These are phyloP conservation scores for Autographa pulchrina DNA, from an alignment of 2,888 invertebrate genomes.

Conservation along the genomic window DNA sequence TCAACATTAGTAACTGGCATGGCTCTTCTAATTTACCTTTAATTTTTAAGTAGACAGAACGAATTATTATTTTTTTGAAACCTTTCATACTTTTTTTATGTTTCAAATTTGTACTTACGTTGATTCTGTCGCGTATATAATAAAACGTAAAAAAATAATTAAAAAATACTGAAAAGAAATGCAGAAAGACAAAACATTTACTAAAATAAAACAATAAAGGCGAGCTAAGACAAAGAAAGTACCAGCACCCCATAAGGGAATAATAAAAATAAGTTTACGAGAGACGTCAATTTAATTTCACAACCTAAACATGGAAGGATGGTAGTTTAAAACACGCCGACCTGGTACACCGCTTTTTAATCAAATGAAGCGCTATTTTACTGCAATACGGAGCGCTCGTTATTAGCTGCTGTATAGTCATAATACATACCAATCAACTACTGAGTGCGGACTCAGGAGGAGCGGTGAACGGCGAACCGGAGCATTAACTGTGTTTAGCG, in stretches of 20 bases:
- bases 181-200: no score
- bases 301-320: neutral
- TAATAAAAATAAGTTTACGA: neutral
- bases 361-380: slow-evolving; percentile 58
- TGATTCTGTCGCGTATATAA: no score
- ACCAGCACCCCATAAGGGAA: neutral
- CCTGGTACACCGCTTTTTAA: slow-evolving; percentile 37
- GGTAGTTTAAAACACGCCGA: slow-evolving; percentile 26
- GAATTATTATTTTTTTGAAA: no score
- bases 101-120: no score
- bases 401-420: slow-evolving; percentile 54
- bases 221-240: neutral
- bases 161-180: neutral
- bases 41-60: no score
- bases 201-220: no score
- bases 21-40: no score
- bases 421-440: slow-evolving; percentile 64
- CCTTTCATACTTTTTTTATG: no score
- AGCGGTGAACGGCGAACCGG: slow-evolving; percentile 44
- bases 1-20: no score
- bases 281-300: neutral
- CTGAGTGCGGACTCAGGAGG: slow-evolving; percentile 52
- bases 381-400: slow-evolving; percentile 51
- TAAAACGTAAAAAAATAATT: no score
- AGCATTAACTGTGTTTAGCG: slow-evolving; percentile 58